Percentiles rank a stretch among this genome's conserved stretches.
phyloP scores from a whole-genome alignment of 37 sponge, comb jelly and placozoan species.

The Halisarca cf. caerulea region DNA sequence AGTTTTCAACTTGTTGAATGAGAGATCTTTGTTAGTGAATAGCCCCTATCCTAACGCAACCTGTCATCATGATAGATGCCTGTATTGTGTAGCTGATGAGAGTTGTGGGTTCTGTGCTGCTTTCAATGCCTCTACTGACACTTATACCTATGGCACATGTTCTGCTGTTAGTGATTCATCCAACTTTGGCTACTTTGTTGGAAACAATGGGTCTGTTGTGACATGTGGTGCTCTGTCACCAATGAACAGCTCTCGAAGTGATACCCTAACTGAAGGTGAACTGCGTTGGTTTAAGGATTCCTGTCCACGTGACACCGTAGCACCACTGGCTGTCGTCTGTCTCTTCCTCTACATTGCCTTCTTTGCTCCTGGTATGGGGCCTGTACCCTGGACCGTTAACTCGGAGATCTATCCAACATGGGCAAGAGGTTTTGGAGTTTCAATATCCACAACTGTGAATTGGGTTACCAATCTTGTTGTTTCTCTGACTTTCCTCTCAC shows the following conservation, averaged over 20 bases:
- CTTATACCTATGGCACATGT: constrained; percentile 62
- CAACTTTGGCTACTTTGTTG: not conserved
- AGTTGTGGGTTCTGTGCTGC: constrained; percentile 84
- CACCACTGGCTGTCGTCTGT: constrained; percentile 63
- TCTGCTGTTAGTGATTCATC: not conserved
- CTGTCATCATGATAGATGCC: constrained; percentile 56
- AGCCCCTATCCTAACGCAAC: constrained; percentile 4
- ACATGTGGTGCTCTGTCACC: not conserved
- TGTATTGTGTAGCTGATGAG: constrained; percentile 71
- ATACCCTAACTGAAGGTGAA: not conserved
- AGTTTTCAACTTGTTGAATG: constrained; percentile 42
- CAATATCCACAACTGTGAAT: constrained; percentile 80
- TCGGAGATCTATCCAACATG: constrained; percentile 98
- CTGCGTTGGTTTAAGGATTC: constrained; percentile 35
- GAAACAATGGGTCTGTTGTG: not conserved
- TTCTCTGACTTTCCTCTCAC: constrained; percentile 82
- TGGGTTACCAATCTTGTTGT: constrained; percentile 86
- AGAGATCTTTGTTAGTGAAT: constrained; percentile 23
- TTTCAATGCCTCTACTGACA: not conserved
- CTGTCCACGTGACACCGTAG: constrained; percentile 52
- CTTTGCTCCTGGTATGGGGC: constrained; percentile 97
- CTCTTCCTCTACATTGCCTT: constrained; percentile 85
- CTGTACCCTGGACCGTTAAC: constrained; percentile 93
- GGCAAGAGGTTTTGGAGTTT: constrained; percentile 80
- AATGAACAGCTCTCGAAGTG: not conserved